Conservation (phyloP, 2,888 invertebrate species). For the Drosophila algonquin region DNA sequence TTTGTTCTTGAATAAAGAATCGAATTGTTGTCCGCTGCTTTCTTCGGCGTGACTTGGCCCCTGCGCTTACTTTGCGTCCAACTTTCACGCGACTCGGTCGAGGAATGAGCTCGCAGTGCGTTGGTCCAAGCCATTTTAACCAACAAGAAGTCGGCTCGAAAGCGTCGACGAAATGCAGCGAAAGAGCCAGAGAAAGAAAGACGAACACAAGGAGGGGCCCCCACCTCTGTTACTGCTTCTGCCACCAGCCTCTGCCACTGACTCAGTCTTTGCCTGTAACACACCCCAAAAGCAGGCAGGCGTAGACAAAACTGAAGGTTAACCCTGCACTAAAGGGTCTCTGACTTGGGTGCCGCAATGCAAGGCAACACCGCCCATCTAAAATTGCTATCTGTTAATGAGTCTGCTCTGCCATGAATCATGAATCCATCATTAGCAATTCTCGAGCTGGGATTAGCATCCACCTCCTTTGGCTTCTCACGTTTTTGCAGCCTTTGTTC, state of each 20-base stretch:
- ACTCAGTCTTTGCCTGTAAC: conserved; percentile 23
- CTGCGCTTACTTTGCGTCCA: conserved; percentile 67
- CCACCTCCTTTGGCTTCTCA: neutral
- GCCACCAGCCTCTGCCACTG: neutral
- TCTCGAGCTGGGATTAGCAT: conserved; percentile 38
- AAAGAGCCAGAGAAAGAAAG: conserved; percentile 43
- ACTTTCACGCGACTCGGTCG: conserved; percentile 84
- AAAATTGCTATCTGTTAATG: conserved; percentile 46
- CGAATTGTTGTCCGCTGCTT: conserved; percentile 54
- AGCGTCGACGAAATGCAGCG: conserved; percentile 63
- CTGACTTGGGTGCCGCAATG: conserved; percentile 16
- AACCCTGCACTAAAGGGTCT: conserved; percentile 32
- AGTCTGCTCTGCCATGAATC: conserved; percentile 54
- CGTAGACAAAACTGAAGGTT: conserved; percentile 45
- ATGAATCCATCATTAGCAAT: conserved; percentile 57
- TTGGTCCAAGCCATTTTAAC: conserved; percentile 80
- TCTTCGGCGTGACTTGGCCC: conserved; percentile 41
- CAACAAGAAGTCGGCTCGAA: conserved; percentile 71
- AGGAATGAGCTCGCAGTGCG: conserved; percentile 81
- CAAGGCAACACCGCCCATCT: neutral
- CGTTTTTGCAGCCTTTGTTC: conserved; percentile 7
- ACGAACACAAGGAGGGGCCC: conserved; percentile 52
- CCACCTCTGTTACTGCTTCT: neutral
- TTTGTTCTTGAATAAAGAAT: conserved; percentile 47
- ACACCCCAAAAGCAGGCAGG: conserved; percentile 47